Evolutionary conservation across 1,140 invertebrate species (phyloP), one percentile per base, ranked within the genome.

Genomic region (Lasioglossum albipes): DNA sequence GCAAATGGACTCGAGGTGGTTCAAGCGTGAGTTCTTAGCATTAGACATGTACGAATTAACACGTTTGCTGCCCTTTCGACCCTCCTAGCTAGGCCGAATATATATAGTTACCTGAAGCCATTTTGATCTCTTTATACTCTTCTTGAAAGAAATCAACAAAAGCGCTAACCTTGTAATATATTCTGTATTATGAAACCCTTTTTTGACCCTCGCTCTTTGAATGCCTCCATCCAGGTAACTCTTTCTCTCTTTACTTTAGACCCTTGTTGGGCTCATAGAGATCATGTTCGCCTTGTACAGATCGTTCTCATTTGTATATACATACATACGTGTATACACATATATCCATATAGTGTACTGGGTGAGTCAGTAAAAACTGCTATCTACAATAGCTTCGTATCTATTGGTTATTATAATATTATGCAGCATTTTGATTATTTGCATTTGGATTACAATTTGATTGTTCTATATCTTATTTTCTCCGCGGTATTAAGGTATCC

Each of bases 171-270:
- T 86, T 89, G 85, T 89, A 85, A 89, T 87, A 87, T 87, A 88
- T 88, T 89, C 84, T 90, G 83, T 89, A 89, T 90, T 90, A 89
- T 90, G 88, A 89, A 74, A 84, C 83, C 86, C 82, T 86, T 89
- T 87, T 86, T 90, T 86, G 76, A 84, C 86, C 87, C 88, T 88
- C 87, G 87, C 87, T 89, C 88, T 90, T 87, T 91, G 87, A 91
- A 89, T 90, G 88, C 86, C 89, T 90, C 85, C 84, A 90, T 84
- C 88, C 87, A 90, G 89, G 89, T 91, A 91, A 91, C 84, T 85
- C 87, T 90, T 87, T 91, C 88, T 88, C 88, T 89, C 89, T 91
- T 89, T 90, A 90, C 86, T 89, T 91, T 90, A 89, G 88, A 89
- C 76, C 89, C 86, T 83, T 86, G 83, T 84, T 80, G 73, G 82